Evolutionary conservation across 2,888 invertebrate species (phyloP), one percentile per base, ranked within the genome.

Genomic region (Melanostoma scalare): DNA sequence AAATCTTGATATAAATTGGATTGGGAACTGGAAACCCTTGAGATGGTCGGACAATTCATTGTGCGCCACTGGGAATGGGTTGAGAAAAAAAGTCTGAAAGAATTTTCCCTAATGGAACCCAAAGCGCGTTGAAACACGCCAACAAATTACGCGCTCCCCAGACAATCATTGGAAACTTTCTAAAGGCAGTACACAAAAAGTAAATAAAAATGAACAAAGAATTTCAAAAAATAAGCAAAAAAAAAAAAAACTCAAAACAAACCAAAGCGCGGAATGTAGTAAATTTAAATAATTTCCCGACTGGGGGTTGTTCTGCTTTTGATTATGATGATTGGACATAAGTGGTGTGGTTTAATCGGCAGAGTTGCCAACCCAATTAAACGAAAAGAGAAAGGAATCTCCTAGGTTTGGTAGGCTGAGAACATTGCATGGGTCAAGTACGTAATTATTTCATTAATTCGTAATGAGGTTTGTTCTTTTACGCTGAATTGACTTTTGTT

Each of bases 51-150:
- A 60, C 67, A 58, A 75, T 75, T 75, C 68, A 68, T 60, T 75
- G 9, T 42, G n/a, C 30, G 20, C 40, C 4, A 52, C 44, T 55
- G 63, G 44, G 56, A 74, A 31, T 48, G 33, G 48, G n/a, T 68
- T 53, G 35, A 50, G 48, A 58, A 52, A 36, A 35, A 46, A 33
- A 42, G 31, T 42, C n/a, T 60, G 53, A 68, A 55, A 61, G 63
- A 65, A 71, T 71, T 56, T 63, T 31, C 42, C 65, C 58, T 71
- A 80, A 75, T 75, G 67, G 53, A 67, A 58, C 46, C 42, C 46
- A 76, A 75, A 71, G 67, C 67, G 71, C 76, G 81, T 65, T 75
- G 56, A 60, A 33, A 52, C 67, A 80, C 80, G 80, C 80, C 71
- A 71, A 55, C 44, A 80, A 74, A 74, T 80, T 69, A 69, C 67